Evolutionary conservation across 2,888 invertebrate species (phyloP).

Genomic region (Strigamia maritima): DNA sequence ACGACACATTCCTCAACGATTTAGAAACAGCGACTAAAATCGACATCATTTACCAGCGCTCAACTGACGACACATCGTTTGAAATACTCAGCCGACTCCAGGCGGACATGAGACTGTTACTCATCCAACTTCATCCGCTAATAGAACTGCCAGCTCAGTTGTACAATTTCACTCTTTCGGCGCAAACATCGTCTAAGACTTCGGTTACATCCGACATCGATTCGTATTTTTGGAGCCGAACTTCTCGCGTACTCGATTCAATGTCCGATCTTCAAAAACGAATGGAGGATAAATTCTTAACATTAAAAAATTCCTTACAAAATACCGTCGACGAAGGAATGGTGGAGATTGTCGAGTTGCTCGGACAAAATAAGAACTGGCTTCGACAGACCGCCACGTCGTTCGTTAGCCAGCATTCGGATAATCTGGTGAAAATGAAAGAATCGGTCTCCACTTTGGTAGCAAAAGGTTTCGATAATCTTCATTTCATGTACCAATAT

Average conservation of each 20-base stretch:
- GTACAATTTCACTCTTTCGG: not conserved
- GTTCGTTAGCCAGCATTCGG: slow-evolving; percentile 25
- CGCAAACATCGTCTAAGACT: not conserved
- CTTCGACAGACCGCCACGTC: not conserved
- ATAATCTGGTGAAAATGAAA: slow-evolving; percentile 10
- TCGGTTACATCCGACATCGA: not conserved
- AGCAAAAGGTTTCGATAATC: slow-evolving; percentile 34
- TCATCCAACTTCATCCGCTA: not conserved
- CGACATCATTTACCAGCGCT: not conserved
- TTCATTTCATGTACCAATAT: slow-evolving; percentile 37
- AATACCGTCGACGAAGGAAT: slow-evolving; percentile 19
- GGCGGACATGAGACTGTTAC: not conserved
- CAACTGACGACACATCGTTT: not conserved
- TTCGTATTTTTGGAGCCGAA: not conserved
- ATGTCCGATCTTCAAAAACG: not conserved
- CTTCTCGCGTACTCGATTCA: not conserved
- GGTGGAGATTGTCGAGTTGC: slow-evolving; percentile 6
- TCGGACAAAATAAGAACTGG: slow-evolving; percentile 24
- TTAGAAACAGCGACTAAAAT: not conserved
- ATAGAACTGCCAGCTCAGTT: not conserved
- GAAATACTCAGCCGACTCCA: not conserved
- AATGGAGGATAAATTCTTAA: slow-evolving; percentile 1
- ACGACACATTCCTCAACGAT: not conserved
- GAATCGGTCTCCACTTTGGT: not conserved
- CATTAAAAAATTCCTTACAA: not conserved